Evolutionary conservation across 2,888 invertebrate species (phyloP), one percentile per base, ranked within the genome.

Genomic region (Antheraea assamensis): DNA sequence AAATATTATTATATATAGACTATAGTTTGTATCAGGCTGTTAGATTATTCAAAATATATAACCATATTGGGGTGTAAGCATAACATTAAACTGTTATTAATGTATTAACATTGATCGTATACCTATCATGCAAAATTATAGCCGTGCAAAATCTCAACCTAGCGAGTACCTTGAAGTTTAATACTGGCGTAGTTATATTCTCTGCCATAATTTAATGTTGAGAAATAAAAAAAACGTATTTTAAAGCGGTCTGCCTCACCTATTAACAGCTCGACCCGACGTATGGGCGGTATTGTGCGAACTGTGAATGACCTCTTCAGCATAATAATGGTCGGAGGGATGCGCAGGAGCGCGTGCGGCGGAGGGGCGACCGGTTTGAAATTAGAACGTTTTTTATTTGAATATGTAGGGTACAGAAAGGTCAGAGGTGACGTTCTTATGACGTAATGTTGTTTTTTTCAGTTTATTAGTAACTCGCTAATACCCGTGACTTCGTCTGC

Each of bases 231-330:
- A 87, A 83, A n/a, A n/a, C n/a, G 83, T 85, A 82, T 83, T 81
- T 85, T 78, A 81, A 83, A 79, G 81, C 70, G 81, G 74, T 83
- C 86, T 82, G 86, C 83, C 87, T 88, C 85, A 82, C 87, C 90
- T 90, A 91, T 91, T 91, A 90, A 87, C 84, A 81, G 84, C 84
- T 87, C 84, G 42, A 81, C 77, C 83, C 79, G 35, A 35, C 35
- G 71, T 73, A 58, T 71, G 70, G 61, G 73, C 70, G 73, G 90
- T 87, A 92, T 94, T 94, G 90, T 94, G 92, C 92, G 90, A 92
- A 91, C 93, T 93, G 93, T 94, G 94, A 94, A 94, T 92, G 94
- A 94, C 93, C 94, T 94, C 93, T 93, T 93, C 91, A 90, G 91
- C 90, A 93, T 92, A 92, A 93, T 92, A 92, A 92, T 92, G 91